Evolutionary conservation across 1,140 invertebrate genomes (phyloP), one percentile per base, ranked within the genome.

Genomic region (Magallana angulata): DNA sequence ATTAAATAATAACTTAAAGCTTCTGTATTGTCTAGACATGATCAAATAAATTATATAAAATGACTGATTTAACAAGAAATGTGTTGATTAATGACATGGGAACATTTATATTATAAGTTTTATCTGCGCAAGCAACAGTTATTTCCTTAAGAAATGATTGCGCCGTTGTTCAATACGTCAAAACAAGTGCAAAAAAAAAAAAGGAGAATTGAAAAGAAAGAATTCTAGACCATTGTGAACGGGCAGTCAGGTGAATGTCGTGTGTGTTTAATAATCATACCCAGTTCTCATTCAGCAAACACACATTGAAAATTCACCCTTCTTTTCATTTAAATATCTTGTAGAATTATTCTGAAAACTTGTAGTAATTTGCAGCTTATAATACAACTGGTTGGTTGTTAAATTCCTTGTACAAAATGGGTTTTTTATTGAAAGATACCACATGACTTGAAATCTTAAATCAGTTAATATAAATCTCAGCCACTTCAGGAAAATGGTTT

Each of bases 171-270:
- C 8, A 76, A 76, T 36, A 24, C 12, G 8, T 30, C 24, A 30
- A 76, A 76, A 76, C 68, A 76, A 76, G 68, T 76, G 68, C 68
- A 76, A 76, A 76, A 36, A 30, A 18, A 18, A 76, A 36, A 30
- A 30, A 30, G 24, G 36, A 36, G 68, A 76, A 1, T 76, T 76
- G 24, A 76, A 76, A 76, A 76, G 68, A 30, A 76, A 30, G 68
- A 30, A 76, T 76, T 36, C 24, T 9, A 30, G 11, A 30, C 18
- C 11, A 11, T 76, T 76, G 68, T 76, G 68, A 76, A 30, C 48
- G n/a, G 60, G 9, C 60, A 62, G 60, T 62, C 60, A 62, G 24
- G 18, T 76, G 24, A 24, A 76, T 76, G 7, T 76, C 68, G 36
- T 36, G 24, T 24, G 11, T 8, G 68, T 76, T 76, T 30, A 76